Evolutionary conservation across 2,797 vertebrate species (phyloP).

Genomic region (Artibeus jamaicensis): DNA sequence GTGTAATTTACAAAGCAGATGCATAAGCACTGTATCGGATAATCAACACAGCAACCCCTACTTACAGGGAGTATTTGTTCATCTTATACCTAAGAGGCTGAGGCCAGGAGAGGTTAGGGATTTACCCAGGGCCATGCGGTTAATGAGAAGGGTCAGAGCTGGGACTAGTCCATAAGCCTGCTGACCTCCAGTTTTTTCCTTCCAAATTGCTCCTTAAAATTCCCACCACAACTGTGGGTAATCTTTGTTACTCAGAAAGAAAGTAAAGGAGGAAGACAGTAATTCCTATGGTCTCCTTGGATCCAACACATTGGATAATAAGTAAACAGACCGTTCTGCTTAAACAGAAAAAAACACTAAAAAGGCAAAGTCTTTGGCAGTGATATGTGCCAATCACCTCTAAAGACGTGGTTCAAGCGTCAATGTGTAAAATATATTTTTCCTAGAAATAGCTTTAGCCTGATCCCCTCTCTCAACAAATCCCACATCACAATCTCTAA

Average conservation of each 20-base stretch:
- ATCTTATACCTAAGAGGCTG: background rate
- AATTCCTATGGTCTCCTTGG: constrained; percentile 14
- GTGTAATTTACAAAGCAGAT: constrained; percentile 54
- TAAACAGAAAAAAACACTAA: constrained; percentile 36
- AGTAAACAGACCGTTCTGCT: constrained; percentile 6
- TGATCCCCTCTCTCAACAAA: constrained; percentile 23
- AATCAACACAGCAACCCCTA: constrained; percentile 23
- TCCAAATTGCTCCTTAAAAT: background rate
- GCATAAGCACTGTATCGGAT: background rate
- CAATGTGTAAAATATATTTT: constrained; percentile 39
- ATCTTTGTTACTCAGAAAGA: constrained; percentile 35
- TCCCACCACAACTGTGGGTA: background rate
- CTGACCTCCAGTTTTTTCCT: background rate
- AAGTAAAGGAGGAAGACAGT: background rate
- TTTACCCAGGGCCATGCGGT: background rate
- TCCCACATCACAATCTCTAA: constrained; percentile 24
- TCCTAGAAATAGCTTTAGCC: constrained; percentile 24
- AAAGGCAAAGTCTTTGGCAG: constrained; percentile 27
- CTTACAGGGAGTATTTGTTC: background rate
- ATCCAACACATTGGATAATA: background rate
- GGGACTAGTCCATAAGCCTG: background rate
- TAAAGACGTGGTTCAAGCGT: background rate
- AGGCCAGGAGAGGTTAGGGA: background rate
- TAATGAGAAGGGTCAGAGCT: background rate
- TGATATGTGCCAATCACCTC: background rate